A percentile compares a stretch with the other conserved stretches of the same genome.
Conservation (phyloP, 2,113 vertebrate species). For the Cryptomyrus ogoouensis region DNA sequence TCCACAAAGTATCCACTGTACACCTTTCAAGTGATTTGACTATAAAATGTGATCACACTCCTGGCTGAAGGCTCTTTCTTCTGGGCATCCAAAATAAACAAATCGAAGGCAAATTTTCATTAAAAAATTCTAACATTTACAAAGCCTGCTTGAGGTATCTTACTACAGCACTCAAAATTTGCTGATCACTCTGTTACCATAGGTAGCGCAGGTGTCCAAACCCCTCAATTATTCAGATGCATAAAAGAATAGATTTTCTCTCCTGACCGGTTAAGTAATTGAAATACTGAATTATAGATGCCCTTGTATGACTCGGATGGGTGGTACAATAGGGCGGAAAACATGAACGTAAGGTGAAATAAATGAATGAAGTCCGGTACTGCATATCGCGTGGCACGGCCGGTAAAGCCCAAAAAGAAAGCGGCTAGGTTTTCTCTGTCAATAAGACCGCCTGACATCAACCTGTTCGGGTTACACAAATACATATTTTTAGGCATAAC, state of each 20-base stretch:
- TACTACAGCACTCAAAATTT: background rate
- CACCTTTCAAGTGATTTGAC: background rate
- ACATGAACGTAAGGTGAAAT: background rate
- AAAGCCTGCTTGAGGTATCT: background rate
- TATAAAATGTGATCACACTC: background rate
- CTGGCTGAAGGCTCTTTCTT: background rate
- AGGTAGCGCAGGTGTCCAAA: background rate
- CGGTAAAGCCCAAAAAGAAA: background rate
- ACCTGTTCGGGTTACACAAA: background rate
- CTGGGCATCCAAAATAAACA: background rate
- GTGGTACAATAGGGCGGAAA: slow-evolving; percentile 8
- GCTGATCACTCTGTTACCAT: background rate
- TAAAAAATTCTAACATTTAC: background rate
- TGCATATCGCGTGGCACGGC: background rate
- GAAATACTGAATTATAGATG: slow-evolving; percentile 54
- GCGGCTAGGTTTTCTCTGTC: no score
- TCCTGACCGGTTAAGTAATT: slow-evolving; percentile 28
- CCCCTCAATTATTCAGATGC: slow-evolving; percentile 52
- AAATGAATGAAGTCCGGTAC: background rate
- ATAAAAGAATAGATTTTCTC: slow-evolving; percentile 52
- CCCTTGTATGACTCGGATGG: slow-evolving; percentile 29
- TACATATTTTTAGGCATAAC: background rate
- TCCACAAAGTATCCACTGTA: background rate
- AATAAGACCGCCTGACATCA: background rate
- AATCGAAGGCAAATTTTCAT: background rate